Percentiles rank a stretch among this genome's conserved stretches.
Conservation (phyloP, 2,113 vertebrate species). For the Anseranas semipalmata region DNA sequence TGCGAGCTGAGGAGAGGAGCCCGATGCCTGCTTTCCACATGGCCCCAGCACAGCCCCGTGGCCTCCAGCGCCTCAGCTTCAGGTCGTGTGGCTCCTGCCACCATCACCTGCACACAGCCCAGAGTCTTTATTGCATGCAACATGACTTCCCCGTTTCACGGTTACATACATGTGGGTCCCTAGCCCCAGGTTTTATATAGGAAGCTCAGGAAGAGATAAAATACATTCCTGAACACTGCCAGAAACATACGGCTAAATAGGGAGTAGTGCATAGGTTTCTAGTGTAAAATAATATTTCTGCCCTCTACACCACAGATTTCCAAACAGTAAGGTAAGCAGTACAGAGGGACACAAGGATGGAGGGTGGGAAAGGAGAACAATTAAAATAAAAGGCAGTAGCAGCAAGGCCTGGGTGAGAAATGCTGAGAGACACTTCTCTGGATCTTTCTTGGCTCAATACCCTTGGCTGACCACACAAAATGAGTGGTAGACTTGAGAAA, state of each 20-base stretch:
- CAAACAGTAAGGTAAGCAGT: neutral
- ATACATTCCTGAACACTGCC: neutral
- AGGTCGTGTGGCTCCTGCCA: neutral
- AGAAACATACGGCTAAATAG: neutral
- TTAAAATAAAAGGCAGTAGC: neutral
- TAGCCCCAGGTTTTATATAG: neutral
- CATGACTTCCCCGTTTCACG: accelerated
- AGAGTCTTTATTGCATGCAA: neutral
- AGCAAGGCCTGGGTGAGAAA: neutral
- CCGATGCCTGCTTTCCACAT: too few species aligned
- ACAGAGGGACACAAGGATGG: neutral
- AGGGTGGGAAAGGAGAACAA: neutral
- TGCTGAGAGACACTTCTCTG: neutral
- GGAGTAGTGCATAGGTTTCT: accelerated
- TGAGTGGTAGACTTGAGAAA: neutral
- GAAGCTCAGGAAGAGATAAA: neutral
- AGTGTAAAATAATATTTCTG: neutral
- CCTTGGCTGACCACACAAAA: neutral
- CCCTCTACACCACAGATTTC: neutral
- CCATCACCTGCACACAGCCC: neutral
- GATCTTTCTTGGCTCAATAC: neutral
- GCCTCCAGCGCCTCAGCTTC: too few species aligned
- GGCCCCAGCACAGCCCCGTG: too few species aligned
- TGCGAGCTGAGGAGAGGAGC: accelerated
- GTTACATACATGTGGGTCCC: neutral